These are phyloP conservation scores for Druon quercuslanigerum DNA, from an alignment of 1,140 invertebrate species.

Conservation along the genomic window DNA sequence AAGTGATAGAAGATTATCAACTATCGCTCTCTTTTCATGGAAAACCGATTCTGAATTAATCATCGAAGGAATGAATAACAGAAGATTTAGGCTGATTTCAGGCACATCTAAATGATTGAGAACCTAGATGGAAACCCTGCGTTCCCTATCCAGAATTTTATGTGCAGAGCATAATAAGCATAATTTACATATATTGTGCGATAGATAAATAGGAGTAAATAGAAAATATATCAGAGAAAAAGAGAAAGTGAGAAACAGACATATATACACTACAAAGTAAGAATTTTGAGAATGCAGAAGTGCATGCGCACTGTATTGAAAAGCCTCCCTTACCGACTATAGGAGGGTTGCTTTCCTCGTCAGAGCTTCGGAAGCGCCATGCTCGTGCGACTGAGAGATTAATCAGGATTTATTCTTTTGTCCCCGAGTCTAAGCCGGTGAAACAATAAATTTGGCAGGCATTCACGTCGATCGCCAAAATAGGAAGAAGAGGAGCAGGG, in stretches of 20 bases:
- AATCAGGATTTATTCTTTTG: constrained; percentile 75
- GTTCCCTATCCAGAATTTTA: too few species aligned
- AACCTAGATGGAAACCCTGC: too few species aligned
- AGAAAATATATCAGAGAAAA: constrained; percentile 40
- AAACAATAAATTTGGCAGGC: constrained; percentile 73
- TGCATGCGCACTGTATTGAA: constrained; percentile 49
- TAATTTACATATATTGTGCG: too few species aligned
- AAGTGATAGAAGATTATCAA: too few species aligned
- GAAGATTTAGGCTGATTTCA: too few species aligned
- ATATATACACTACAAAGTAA: constrained; percentile 43
- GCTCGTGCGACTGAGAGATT: constrained; percentile 69
- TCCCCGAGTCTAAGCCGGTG: constrained; percentile 69
- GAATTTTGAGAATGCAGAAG: constrained; percentile 47
- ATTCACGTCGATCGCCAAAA: constrained; percentile 67
- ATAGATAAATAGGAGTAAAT: constrained; percentile 1
- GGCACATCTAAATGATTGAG: too few species aligned
- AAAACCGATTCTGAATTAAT: too few species aligned
- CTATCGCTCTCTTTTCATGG: too few species aligned
- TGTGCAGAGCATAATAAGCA: too few species aligned
- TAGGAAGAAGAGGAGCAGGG: constrained; percentile 32
- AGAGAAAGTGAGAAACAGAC: constrained; percentile 42
- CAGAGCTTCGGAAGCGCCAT: constrained; percentile 56
- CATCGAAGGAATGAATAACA: too few species aligned
- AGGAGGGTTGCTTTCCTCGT: constrained; percentile 41
- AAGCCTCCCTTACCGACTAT: constrained; percentile 47